A percentile compares a stretch with the other conserved stretches of the same genome.
Conservation (phyloP, 64 coral and sea anemone species). For the Orbicella faveolata region DNA sequence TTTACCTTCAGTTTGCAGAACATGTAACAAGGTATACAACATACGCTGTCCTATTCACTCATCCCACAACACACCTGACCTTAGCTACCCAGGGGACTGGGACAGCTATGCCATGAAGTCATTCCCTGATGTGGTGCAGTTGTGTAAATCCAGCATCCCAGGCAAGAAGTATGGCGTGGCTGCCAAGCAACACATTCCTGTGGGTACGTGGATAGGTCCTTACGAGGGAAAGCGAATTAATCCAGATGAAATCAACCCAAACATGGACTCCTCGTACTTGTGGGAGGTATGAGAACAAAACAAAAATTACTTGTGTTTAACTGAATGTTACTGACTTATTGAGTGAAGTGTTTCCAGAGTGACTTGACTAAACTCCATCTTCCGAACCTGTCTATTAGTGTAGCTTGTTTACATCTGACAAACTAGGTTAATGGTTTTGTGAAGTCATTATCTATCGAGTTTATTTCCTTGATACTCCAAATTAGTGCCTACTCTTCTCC, state of each 20-base stretch:
- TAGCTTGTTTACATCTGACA: too few relatives aligned
- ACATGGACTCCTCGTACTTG: conserved; percentile 38
- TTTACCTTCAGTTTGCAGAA: conserved; percentile 27
- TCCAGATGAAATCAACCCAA: conserved; percentile 5
- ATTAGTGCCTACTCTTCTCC: too few relatives aligned
- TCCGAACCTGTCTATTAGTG: too few relatives aligned
- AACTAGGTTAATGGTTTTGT: too few relatives aligned
- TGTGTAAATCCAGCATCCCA: conserved; percentile 73
- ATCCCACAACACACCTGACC: neutral
- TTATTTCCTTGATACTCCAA: too few relatives aligned
- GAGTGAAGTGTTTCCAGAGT: too few relatives aligned
- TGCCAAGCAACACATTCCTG: conserved; percentile 46
- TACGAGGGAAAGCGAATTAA: conserved; percentile 56
- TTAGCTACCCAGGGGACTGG: neutral
- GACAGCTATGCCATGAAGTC: conserved; percentile 62
- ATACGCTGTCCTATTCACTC: conserved; percentile 27
- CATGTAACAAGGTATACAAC: conserved; percentile 23
- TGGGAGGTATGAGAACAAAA: conserved; percentile 67
- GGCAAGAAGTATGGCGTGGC: conserved; percentile 68
- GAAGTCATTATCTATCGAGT: too few relatives aligned
- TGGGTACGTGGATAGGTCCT: conserved; percentile 76
- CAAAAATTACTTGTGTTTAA: neutral
- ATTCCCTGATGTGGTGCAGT: conserved; percentile 64
- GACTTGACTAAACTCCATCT: too few relatives aligned
- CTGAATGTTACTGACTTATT: neutral